Base-by-base conservation (phyloP, 1,140 invertebrate genomes). In the Macrobrachium nipponense region DNA sequence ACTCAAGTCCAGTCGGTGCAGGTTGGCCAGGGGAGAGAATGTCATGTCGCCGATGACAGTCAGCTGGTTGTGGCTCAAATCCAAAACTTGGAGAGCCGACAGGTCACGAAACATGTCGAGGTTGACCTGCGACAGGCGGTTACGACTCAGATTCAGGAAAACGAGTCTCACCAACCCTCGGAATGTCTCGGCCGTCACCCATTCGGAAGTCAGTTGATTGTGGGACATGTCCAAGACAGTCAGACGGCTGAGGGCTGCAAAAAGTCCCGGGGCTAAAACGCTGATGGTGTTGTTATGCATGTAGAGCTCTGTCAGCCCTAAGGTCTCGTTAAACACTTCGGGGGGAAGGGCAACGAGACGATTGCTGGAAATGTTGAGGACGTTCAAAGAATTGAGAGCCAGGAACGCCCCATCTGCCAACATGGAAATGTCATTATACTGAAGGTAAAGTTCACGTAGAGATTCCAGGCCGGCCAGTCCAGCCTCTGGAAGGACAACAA, bases 41-140 rank as follows among this genome's bases (percentile, higher is more conserved):
- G 96, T 95, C 90, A 96, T 72, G 51, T 87, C 81, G 18, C 90
- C 90, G n/a, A 91, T 59, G 51, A 87, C 89, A 3, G 87, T 87
- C 60, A 91, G 73, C 44, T 95, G 95, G 90, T 98, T 98, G 90
- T 97, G 96, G 87, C 96, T 93, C 75, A 98, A 91, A 91, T 97
- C 95, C 43, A 98, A 93, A 73, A 96, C 96, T 92, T 98, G 96
- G 85, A 98, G 92, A 90, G 96, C 95, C 90, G 95, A 96, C 27
- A 98, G 92, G 90, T 97, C 96, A 91, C 96, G 95, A 92, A 98
- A 98, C 86, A 95, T 96, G 2, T 94, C 95, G 78, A 95, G 94
- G 89, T 96, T 95, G 86, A 97, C 94, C 90, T 94, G 96, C 77
- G 94, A 95, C 66, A 99, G 92, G 89, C 95, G 94, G 92, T 99